A percentile compares a stretch with the other conserved stretches of the same genome.
Evolutionary conservation across 2,113 vertebrate genomes (phyloP).

Genomic region (Scolopax mira): DNA sequence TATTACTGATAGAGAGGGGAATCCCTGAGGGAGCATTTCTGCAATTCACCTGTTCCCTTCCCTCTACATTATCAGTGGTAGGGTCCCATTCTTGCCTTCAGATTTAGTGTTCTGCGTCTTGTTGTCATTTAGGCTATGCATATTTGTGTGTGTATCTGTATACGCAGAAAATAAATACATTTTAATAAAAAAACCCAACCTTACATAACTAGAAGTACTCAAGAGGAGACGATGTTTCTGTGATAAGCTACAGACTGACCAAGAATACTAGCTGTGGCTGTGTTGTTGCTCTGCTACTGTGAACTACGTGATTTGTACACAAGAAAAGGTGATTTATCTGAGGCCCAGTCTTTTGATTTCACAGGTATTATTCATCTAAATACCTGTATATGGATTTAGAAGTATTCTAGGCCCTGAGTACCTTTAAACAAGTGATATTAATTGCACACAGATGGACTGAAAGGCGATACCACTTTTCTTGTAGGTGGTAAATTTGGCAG

Average conservation of each 20-base stretch:
- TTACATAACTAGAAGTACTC: neutral
- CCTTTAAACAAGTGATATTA: neutral
- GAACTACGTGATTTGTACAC: neutral
- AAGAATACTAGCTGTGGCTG: neutral
- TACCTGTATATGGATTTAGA: neutral
- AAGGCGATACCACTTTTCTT: neutral
- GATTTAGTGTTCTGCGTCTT: neutral
- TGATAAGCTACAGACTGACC: neutral
- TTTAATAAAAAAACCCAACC: neutral
- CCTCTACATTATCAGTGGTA: neutral
- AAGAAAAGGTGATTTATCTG: neutral
- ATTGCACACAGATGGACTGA: neutral
- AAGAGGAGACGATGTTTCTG: neutral
- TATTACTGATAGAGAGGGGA: neutral
- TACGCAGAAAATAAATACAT: neutral
- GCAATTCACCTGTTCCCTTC: neutral
- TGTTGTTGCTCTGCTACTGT: neutral
- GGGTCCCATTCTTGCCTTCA: neutral
- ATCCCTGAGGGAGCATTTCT: neutral
- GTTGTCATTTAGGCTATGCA: neutral
- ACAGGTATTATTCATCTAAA: neutral
- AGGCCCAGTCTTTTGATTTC: neutral
- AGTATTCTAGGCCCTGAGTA: neutral
- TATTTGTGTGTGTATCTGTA: neutral
- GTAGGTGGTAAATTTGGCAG: neutral